Evolutionary conservation across 2,888 invertebrate species (phyloP), one percentile per base, ranked within the genome.

Genomic region (Coleophora flavipennella): DNA sequence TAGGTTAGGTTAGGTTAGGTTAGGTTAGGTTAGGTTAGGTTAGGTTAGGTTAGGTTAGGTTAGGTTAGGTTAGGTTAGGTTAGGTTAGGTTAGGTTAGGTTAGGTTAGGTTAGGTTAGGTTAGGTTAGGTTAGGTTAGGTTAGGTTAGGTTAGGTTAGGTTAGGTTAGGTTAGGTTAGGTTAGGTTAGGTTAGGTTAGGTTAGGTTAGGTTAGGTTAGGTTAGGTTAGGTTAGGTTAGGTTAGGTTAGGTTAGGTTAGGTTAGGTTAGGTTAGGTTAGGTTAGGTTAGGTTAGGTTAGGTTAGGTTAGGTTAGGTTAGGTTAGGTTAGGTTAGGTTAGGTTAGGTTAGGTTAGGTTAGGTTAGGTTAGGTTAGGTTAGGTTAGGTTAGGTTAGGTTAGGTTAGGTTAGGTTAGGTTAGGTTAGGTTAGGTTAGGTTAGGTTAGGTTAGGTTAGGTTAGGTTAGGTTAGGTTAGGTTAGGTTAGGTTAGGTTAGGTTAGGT

Each of bases 341-440:
- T 44, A 44, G 44, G 44, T 41, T 46, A 48, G 52, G 50, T 51
- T 50, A 51, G 53, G 50, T 50, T 49, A 50, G 51, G 51, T 51
- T 50, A 51, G 53, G 51, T 50, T 49, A 45, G 48, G 49, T 48
- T 47, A 49, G 50, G 49, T 47, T 47, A 48, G 50, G 53, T 51
- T 51, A 51, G 53, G 53, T 51, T 50, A 49, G 50, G 53, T 49
- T 50, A 51, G 49, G 53, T 50, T 51, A 48, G 49, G 53, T 51
- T 50, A 49, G 50, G 50, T 48, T 48, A 44, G 48, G 50, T 47
- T 46, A 45, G 48, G 48, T 46, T 45, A 46, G 46, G 44, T 44
- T 43, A 46, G 49, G 46, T 43, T 44, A 43, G 43, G 46, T 44
- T 44, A 43, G 44, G 48, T 45, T 49, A 48, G 49, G 49, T 49